Evolutionary conservation across 2,888 invertebrate species (phyloP), one percentile per base, ranked within the genome.

Genomic region (Mycalesis mineus): DNA sequence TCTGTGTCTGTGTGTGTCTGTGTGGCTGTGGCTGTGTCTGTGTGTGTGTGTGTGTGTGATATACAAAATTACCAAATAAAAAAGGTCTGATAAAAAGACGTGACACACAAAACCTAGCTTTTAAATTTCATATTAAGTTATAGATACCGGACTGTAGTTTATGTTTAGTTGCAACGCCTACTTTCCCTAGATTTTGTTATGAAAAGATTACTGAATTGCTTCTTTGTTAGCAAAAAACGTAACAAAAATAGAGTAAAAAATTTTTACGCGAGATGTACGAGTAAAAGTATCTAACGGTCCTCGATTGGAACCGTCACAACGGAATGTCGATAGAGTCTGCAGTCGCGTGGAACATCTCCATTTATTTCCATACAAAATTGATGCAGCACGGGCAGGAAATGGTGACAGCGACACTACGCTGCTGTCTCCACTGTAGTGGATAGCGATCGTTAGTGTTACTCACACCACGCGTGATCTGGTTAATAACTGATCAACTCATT

Each of bases 291-390:
- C 49, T 37, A 49, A 37, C 22, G 37, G 45, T 40, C 13, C 17
- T 17, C 31, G 14, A 42, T 42, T 41, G 31, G 6, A 52, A 17
- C 33, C 11, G 17, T 33, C 31, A 41, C 31, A 1, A 17, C 31
- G 52, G 63, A 69, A 64, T 63, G 62, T 67, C 65, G 67, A 11
- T 31, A 37, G 36, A 49, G 49, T 48, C 47, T 42, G 61, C 58
- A 58, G 61, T 65, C 68, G 72, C 68, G 66, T 68, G 64, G 67
- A 65, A 68, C 66, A 71, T 67, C 68, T 66, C 69, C 65, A 76
- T 74, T 65, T 66, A 76, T 78, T 78, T 78, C 72, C 73, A 79
- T 80, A 74, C 72, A 73, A 80, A 78, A 82, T 77, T 78, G 76
- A 80, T 79, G 77, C 64, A 63, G 66, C 61, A 67, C 49, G 69